Conservation (phyloP, 2,113 vertebrate genomes). For the Theropithecus gelada region DNA sequence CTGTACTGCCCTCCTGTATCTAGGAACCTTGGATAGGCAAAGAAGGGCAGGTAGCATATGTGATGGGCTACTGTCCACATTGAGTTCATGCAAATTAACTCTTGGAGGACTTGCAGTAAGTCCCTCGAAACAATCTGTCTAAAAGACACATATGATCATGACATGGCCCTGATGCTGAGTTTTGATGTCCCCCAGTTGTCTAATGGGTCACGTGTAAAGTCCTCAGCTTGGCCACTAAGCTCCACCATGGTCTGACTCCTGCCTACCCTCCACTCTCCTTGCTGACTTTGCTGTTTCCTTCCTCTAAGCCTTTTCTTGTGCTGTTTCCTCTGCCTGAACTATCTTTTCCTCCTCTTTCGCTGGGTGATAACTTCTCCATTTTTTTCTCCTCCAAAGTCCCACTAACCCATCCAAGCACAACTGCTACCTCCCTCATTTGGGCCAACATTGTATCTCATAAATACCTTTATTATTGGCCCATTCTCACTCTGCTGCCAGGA, state of each 20-base stretch:
- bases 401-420: background rate
- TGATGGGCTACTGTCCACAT: background rate
- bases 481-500: background rate
- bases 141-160: background rate
- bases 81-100: background rate
- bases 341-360: background rate
- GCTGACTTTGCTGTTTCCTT: background rate
- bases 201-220: background rate
- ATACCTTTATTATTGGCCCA: background rate
- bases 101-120: background rate
- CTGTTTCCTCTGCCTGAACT: background rate
- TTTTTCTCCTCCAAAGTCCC: background rate
- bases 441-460: background rate
- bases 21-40: background rate
- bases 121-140: background rate
- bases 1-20: background rate
- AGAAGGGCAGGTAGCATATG: too few relatives aligned
- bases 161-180: background rate
- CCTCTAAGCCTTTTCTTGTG: background rate
- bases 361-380: background rate
- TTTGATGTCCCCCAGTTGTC: background rate
- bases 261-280: background rate
- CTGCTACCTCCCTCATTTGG: background rate
- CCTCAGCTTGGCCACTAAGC: background rate
- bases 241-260: background rate